These are phyloP conservation scores for Takifugu ocellatus DNA, from an alignment of 2,797 vertebrate species.

Conservation along the genomic window DNA sequence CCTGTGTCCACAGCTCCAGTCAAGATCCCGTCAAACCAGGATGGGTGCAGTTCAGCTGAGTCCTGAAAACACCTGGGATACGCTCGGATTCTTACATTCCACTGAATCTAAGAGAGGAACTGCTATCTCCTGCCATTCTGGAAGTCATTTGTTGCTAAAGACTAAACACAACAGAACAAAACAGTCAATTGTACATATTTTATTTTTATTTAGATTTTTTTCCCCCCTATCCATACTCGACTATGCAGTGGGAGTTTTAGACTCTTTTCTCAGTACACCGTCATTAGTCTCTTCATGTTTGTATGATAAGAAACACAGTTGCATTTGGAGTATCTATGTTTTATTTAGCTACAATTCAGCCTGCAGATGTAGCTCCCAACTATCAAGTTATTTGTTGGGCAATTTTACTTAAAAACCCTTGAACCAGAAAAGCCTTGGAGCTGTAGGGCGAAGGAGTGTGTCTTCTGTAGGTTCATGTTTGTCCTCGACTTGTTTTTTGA, in stretches of 20 bases:
- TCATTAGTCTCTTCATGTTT: slow-evolving; percentile 36
- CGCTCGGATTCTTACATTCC: slow-evolving; percentile 72
- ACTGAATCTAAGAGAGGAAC: slow-evolving; percentile 47
- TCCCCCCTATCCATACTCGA: slow-evolving; percentile 11
- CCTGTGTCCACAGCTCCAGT: slow-evolving; percentile 71
- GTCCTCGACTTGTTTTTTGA: slow-evolving; percentile 31
- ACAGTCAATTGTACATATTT: slow-evolving; percentile 31
- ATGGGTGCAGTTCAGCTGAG: slow-evolving; percentile 93
- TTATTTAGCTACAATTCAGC: slow-evolving; percentile 11
- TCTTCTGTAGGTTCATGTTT: slow-evolving; percentile 5
- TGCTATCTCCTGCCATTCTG: slow-evolving; percentile 33
- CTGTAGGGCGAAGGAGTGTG: not conserved
- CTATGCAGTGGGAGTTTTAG: slow-evolving; percentile 30
- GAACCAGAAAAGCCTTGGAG: slow-evolving; percentile 8
- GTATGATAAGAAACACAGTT: slow-evolving; percentile 17
- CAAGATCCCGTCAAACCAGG: slow-evolving; percentile 75
- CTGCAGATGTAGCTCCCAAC: slow-evolving; percentile 11
- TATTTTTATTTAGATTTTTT: slow-evolving; percentile 9
- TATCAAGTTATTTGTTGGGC: slow-evolving; percentile 24
- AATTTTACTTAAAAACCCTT: slow-evolving; percentile 33
- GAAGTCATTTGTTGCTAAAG: slow-evolving; percentile 20
- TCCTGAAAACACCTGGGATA: slow-evolving; percentile 27
- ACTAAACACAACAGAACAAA: slow-evolving; percentile 48
- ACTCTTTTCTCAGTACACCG: slow-evolving; percentile 22
- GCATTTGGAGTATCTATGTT: slow-evolving; percentile 24